These are phyloP conservation scores for Drosophila gunungcola DNA, from an alignment of 1,140 invertebrate genomes.

Conservation along the genomic window DNA sequence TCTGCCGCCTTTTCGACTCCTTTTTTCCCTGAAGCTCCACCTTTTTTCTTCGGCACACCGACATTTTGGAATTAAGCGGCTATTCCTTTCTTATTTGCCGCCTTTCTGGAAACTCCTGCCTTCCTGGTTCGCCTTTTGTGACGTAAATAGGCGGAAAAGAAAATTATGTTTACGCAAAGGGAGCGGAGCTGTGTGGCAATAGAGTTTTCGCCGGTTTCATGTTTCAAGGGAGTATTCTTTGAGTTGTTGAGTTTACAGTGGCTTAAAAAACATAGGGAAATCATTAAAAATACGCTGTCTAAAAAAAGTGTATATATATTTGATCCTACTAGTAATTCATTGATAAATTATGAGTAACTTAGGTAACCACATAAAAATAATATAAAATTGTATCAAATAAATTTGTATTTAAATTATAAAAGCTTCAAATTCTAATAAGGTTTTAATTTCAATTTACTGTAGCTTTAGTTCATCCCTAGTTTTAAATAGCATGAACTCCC, in stretches of 20 bases:
- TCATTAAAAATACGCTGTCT: not conserved
- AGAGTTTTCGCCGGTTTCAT: slow-evolving; percentile 37
- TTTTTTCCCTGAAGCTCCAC: slow-evolving; percentile 15
- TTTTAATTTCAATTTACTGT: too few species aligned
- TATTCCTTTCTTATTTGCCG: slow-evolving; percentile 59
- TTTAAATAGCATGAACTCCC: not conserved
- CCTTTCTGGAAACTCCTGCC: slow-evolving; percentile 2
- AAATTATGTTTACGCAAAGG: slow-evolving; percentile 79
- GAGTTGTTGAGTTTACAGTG: slow-evolving; percentile 12
- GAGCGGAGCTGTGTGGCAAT: slow-evolving; percentile 12
- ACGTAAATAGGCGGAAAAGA: slow-evolving; percentile 80
- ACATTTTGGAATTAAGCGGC: slow-evolving; percentile 67
- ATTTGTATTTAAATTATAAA: too few species aligned
- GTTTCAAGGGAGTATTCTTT: slow-evolving; percentile 17
- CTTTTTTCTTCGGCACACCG: slow-evolving; percentile 44
- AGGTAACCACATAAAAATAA: too few species aligned
- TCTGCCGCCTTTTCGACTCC: slow-evolving; percentile 6
- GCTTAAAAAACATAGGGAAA: not conserved
- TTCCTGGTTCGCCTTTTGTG: slow-evolving; percentile 65
- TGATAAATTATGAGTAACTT: too few species aligned
- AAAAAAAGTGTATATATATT: too few species aligned
- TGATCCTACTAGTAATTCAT: too few species aligned
- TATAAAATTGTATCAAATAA: too few species aligned
- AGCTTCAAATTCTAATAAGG: too few species aligned
- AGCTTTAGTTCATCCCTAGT: too few species aligned